These are phyloP conservation scores for Agriopis marginaria DNA, from an alignment of 2,888 invertebrate species.

Conservation along the genomic window DNA sequence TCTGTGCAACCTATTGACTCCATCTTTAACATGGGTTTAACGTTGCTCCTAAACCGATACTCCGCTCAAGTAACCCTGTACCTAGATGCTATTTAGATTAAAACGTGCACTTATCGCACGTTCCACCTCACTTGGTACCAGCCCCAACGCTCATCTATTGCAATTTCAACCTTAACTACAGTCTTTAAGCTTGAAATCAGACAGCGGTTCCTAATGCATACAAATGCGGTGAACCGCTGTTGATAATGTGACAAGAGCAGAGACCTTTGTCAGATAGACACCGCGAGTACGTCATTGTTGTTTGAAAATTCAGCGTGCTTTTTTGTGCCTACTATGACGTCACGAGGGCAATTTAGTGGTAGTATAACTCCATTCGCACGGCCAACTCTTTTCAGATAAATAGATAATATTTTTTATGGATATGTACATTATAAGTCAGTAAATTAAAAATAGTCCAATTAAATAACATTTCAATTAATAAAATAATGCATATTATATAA, in stretches of 20 bases:
- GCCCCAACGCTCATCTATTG: constrained; percentile 6
- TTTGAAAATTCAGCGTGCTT: too few relatives aligned
- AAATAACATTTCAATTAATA: too few relatives aligned
- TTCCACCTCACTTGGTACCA: constrained; percentile 56
- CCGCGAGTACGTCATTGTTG: too few relatives aligned
- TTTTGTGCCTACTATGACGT: too few relatives aligned
- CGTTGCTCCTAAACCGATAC: not conserved
- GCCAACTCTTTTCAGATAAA: too few relatives aligned
- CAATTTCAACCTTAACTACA: constrained; percentile 23
- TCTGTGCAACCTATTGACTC: not conserved
- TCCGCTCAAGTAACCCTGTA: constrained; percentile 29
- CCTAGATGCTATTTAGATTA: constrained; percentile 82
- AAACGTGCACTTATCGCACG: constrained; percentile 72
- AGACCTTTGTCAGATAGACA: too few relatives aligned
- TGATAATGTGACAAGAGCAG: constrained; percentile 21
- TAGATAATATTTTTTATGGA: too few relatives aligned
- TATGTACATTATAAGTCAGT: too few relatives aligned
- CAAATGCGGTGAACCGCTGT: constrained; percentile 66
- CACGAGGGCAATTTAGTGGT: too few relatives aligned
- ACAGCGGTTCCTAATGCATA: constrained; percentile 65
- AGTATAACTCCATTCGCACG: too few relatives aligned
- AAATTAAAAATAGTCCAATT: too few relatives aligned
- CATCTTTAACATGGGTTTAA: not conserved
- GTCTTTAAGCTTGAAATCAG: constrained; percentile 51
- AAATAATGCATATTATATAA: too few relatives aligned